These are phyloP conservation scores for Panagrolaimus sp. DNA, from an alignment of 1,140 invertebrate species.

Conservation along the genomic window DNA sequence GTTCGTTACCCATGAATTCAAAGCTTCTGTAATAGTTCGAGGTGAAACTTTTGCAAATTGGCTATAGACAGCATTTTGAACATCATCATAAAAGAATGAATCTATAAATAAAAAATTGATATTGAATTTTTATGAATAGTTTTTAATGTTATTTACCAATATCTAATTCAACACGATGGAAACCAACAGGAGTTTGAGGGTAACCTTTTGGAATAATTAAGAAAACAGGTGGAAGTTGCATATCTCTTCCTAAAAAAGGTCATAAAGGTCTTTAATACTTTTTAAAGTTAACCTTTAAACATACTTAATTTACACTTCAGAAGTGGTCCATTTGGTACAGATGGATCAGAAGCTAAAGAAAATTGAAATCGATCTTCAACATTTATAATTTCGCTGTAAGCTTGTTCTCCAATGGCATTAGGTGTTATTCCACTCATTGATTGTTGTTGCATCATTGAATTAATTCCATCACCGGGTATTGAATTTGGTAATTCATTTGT, in stretches of 20 bases:
- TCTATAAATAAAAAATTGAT: not conserved
- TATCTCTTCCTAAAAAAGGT: slow-evolving; percentile 28
- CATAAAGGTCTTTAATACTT: not conserved
- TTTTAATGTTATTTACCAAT: not conserved
- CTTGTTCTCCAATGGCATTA: slow-evolving; percentile 26
- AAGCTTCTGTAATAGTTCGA: not conserved
- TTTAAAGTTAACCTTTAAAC: slow-evolving; percentile 17
- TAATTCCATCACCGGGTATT: slow-evolving; percentile 8
- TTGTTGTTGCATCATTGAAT: slow-evolving; percentile 13
- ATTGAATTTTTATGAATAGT: not conserved
- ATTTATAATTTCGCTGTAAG: slow-evolving; percentile 24
- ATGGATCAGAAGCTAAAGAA: slow-evolving; percentile 26
- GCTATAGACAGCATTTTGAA: not conserved
- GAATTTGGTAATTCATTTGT: not conserved
- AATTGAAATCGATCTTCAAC: slow-evolving; percentile 36
- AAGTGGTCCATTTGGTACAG: slow-evolving; percentile 22
- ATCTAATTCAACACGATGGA: slow-evolving; percentile 19
- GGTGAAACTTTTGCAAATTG: not conserved
- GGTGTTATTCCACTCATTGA: slow-evolving; percentile 15
- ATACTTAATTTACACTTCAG: slow-evolving; percentile 28
- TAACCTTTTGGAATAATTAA: slow-evolving; percentile 35
- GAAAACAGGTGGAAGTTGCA: slow-evolving; percentile 23
- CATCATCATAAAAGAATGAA: slow-evolving; percentile 12
- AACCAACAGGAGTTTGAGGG: slow-evolving; percentile 20
- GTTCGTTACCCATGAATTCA: slow-evolving; percentile 2